These are phyloP conservation scores for Malacoraja senta DNA, from an alignment of 2,797 vertebrate genomes.

Conservation along the genomic window DNA sequence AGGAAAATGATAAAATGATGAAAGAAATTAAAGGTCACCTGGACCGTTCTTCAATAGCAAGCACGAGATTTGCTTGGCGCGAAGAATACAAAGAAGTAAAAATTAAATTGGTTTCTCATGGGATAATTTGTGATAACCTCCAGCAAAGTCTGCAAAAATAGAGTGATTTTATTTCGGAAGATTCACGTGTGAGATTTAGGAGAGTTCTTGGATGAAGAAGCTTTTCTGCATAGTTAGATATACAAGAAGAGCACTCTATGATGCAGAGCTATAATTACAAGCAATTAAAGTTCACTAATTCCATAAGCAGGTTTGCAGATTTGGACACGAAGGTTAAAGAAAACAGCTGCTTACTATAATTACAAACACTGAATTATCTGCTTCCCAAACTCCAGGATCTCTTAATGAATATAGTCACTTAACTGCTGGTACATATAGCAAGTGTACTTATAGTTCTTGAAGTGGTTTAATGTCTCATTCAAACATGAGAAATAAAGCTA, in stretches of 20 bases:
- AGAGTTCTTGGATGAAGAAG: not conserved
- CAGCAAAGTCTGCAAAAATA: not conserved
- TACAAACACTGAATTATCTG: not conserved
- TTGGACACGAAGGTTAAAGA: not conserved
- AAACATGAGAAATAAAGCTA: not conserved
- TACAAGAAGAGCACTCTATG: not conserved
- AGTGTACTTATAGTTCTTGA: not conserved
- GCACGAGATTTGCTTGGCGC: slow-evolving; percentile 24
- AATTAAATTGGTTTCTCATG: not conserved
- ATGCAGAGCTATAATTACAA: not conserved
- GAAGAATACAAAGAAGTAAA: slow-evolving; percentile 19
- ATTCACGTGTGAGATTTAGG: not conserved
- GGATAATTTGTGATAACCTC: not conserved
- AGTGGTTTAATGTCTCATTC: not conserved
- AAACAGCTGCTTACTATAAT: not conserved
- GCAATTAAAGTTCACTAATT: not conserved
- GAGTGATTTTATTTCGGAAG: not conserved
- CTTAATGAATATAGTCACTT: not conserved
- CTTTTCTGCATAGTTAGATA: not conserved
- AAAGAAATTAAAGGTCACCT: slow-evolving; percentile 41
- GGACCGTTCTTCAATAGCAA: slow-evolving; percentile 39
- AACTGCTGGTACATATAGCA: not conserved
- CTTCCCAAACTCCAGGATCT: not conserved
- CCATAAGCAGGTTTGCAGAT: not conserved
- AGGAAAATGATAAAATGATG: slow-evolving; percentile 38